Evolutionary conservation across 2,888 invertebrate species (phyloP).

Genomic region (Lithophane semibrunnea): DNA sequence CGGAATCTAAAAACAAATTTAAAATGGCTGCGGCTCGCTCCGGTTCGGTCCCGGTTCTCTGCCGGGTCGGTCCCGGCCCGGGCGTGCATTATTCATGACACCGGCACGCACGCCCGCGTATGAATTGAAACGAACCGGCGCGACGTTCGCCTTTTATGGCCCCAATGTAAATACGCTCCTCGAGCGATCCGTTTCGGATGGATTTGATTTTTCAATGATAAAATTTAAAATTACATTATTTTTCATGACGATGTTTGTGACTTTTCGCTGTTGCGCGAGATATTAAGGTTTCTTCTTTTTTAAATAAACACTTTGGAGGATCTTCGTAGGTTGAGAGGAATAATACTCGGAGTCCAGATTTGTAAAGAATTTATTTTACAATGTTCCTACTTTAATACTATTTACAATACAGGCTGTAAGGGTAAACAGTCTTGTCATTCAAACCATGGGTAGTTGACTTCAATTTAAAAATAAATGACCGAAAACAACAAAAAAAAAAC

Average conservation of each 20-base stretch:
- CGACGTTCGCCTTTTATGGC: conserved; percentile 72
- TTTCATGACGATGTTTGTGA: conserved; percentile 34
- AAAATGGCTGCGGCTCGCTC: conserved; percentile 61
- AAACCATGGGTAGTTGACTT: too few species aligned
- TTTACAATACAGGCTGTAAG: too few species aligned
- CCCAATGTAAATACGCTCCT: conserved; percentile 72
- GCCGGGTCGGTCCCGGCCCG: conserved; percentile 47
- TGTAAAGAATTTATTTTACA: too few species aligned
- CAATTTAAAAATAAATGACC: too few species aligned
- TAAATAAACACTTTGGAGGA: not conserved
- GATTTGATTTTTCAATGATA: conserved; percentile 67
- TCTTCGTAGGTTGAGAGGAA: too few species aligned
- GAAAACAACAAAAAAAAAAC: too few species aligned
- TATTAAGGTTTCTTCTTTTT: not conserved
- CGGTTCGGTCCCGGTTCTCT: conserved; percentile 42
- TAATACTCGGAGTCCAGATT: too few species aligned
- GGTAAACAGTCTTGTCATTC: too few species aligned
- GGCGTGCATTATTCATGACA: conserved; percentile 75
- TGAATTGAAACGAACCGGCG: conserved; percentile 74
- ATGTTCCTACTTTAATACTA: too few species aligned
- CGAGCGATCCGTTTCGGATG: conserved; percentile 55
- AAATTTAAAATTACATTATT: conserved; percentile 58
- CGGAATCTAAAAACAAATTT: conserved; percentile 64
- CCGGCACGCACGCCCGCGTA: conserved; percentile 73
- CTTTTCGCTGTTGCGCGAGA: not conserved